Evolutionary conservation across 2,113 vertebrate species (phyloP).

Genomic region (Ancistrus triradiatus): DNA sequence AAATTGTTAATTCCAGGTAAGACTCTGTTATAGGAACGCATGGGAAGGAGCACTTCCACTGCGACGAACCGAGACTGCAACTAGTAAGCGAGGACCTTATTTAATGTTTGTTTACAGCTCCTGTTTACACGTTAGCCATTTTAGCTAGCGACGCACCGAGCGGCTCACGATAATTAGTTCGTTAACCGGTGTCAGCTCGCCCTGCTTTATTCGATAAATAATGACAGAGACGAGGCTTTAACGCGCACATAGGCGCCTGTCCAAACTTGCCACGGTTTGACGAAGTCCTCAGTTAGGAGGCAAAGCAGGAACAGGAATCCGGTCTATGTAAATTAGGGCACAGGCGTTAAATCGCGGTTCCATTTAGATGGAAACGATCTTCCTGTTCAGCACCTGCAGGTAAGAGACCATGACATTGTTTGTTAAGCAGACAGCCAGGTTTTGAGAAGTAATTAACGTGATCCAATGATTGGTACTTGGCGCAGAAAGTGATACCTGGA

Average conservation of each 20-base stretch:
- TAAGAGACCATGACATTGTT: neutral
- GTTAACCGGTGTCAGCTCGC: neutral
- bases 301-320: neutral
- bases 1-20: neutral
- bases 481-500: neutral
- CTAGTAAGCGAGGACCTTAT: constrained; percentile 8
- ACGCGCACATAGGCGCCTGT: neutral
- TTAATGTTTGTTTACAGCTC: constrained; percentile 15
- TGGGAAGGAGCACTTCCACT: neutral
- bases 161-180: constrained; percentile 12
- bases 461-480: neutral
- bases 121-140: constrained; percentile 58
- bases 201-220: neutral
- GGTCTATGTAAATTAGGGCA: neutral
- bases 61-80: neutral
- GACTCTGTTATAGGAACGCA: neutral
- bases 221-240: neutral
- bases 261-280: constrained; percentile 19
- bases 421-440: neutral
- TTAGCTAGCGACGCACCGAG: constrained; percentile 30
- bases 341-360: neutral
- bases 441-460: neutral
- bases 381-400: neutral
- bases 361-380: neutral
- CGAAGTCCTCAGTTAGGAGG: neutral